Percentiles rank a stretch among this genome's conserved stretches.
These are phyloP conservation scores for Adoxophyes honmai DNA, from an alignment of 1,140 invertebrate genomes.

Conservation along the genomic window DNA sequence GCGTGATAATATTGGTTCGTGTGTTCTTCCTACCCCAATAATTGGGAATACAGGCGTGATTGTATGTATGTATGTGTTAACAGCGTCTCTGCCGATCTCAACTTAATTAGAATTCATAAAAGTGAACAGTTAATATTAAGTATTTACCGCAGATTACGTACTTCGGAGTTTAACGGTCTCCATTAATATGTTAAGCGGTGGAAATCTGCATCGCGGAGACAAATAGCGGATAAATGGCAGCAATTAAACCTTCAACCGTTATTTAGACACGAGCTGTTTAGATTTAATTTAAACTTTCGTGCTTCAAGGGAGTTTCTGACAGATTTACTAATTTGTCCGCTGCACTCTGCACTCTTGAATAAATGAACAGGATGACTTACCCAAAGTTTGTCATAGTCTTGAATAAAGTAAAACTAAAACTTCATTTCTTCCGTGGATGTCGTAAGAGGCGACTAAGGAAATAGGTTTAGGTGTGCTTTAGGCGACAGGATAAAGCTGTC, in stretches of 20 bases:
- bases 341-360: slow-evolving; percentile 31
- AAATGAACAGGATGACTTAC: slow-evolving; percentile 27
- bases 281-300: slow-evolving; percentile 51
- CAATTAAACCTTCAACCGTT: slow-evolving; percentile 44
- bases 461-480: too few relatives aligned
- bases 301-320: slow-evolving; percentile 31
- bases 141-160: slow-evolving; percentile 15
- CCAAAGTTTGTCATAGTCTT: slow-evolving; percentile 22
- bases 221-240: slow-evolving; percentile 32
- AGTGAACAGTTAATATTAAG: slow-evolving; percentile 29
- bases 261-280: slow-evolving; percentile 34
- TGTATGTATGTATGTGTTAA: too few relatives aligned
- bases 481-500: too few relatives aligned
- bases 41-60: too few relatives aligned
- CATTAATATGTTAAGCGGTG: slow-evolving; percentile 34
- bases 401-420: slow-evolving; percentile 31
- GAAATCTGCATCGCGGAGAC: slow-evolving; percentile 30
- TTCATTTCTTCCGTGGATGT: too few relatives aligned
- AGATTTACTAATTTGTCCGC: slow-evolving; percentile 27
- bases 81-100: slow-evolving; percentile 27
- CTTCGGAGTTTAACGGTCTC: slow-evolving; percentile 8
- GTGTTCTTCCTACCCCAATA: too few relatives aligned
- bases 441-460: too few relatives aligned
- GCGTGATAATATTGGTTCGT: too few relatives aligned
- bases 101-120: slow-evolving; percentile 44